A percentile compares a stretch with the other conserved stretches of the same genome.
Evolutionary conservation across 2,888 invertebrate genomes (phyloP).

Genomic region (Protophormia terraenovae): DNA sequence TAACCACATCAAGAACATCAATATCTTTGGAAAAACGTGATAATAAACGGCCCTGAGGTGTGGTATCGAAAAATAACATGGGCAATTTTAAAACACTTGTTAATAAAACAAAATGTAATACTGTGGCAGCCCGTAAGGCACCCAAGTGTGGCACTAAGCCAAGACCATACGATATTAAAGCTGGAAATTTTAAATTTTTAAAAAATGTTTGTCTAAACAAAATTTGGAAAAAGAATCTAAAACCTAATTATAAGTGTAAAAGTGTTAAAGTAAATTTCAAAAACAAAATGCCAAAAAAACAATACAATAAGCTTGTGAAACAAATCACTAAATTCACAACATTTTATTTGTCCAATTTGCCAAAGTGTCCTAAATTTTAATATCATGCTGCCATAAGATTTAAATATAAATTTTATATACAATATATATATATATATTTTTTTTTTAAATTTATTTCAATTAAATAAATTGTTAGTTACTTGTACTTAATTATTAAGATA

Average conservation of each 20-base stretch:
- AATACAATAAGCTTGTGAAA: not conserved
- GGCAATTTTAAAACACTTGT: conserved; percentile 82
- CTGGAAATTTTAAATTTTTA: conserved; percentile 55
- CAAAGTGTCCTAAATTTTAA: not conserved
- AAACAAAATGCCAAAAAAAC: not conserved
- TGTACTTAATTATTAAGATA: too few species aligned
- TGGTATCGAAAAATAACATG: conserved; percentile 84
- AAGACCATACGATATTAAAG: conserved; percentile 57
- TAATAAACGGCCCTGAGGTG: conserved; percentile 84
- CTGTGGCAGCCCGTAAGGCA: conserved; percentile 57
- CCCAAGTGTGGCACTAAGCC: conserved; percentile 61
- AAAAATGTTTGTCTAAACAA: not conserved
- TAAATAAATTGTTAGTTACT: not conserved
- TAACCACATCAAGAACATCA: conserved; percentile 77
- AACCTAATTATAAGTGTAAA: not conserved
- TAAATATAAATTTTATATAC: not conserved
- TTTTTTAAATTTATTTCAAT: not conserved
- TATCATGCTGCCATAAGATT: not conserved
- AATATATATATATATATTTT: not conserved
- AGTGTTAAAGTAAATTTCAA: not conserved
- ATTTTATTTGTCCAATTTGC: not conserved
- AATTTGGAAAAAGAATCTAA: not conserved
- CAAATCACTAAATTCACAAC: not conserved
- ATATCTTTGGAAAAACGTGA: conserved; percentile 81
- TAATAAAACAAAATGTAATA: conserved; percentile 76